Base-by-base conservation (phyloP, 1,140 invertebrate genomes). In the Colletes gigas region DNA sequence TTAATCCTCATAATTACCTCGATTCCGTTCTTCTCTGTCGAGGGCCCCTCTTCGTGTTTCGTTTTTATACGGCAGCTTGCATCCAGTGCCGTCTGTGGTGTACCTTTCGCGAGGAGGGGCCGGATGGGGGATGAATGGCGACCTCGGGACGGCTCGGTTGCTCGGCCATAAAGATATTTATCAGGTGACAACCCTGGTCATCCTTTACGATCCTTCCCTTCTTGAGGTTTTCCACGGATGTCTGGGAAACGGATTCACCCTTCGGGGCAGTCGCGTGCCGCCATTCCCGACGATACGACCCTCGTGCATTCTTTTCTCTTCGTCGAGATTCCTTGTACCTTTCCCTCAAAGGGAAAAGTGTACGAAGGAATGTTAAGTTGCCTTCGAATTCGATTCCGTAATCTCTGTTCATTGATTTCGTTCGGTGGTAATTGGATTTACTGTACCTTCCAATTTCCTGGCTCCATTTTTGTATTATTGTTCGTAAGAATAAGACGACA, bases 1-100 rank as follows among this genome's bases (percentile, higher is more conserved):
- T 92, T 93, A 93, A 93, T 93, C 91, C 92, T 88, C 89, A 90
- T 92, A 93, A 93, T 93, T 93, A 93, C 89, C 83, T 30, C 88
- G 76, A 86, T 86, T 71, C 78, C 84, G 80, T 89, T 90, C 84
- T 83, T 83, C 80, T 80, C 69, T 21, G 39, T 50, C 62, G 30
- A 75, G 81, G 83, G 82, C 55, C 85, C 83, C 44, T 47, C 4
- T 8, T 50, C 66, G 62, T 59, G 30, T 60, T 76, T 63, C 72
- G 87, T 90, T 91, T 92, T 91, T 92, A 91, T 85, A 89, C 82
- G 81, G 78, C 47, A 71, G 81, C 68, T 74, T 59, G 54, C 21
- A 52, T 17, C 30, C 59, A 9, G 14, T 19, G 30, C 5, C 44
- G 21, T 66, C 63, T 60, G 72, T n/a, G 71, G 79, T 39, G 57